Conservation (phyloP, 2,797 vertebrate genomes). For the Pseudochromis fuscus region DNA sequence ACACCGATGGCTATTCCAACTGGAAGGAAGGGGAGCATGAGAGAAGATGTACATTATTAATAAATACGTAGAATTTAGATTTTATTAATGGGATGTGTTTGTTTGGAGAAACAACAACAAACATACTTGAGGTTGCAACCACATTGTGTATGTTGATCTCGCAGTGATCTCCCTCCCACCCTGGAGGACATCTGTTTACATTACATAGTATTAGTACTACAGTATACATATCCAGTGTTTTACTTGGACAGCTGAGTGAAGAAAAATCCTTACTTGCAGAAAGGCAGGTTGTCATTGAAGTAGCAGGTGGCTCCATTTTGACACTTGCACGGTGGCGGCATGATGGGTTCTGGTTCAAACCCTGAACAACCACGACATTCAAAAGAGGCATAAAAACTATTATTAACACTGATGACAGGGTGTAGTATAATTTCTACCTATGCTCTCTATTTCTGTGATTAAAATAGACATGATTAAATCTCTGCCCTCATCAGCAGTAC, state of each 20-base stretch:
- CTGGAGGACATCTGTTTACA: constrained; percentile 73
- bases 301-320: constrained; percentile 82
- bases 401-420: neutral
- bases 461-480: neutral
- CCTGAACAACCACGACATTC: constrained; percentile 52
- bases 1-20: constrained; percentile 83
- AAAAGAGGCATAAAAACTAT: neutral
- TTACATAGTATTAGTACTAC: neutral
- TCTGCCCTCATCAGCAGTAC: neutral
- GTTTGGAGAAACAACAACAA: neutral
- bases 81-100: neutral
- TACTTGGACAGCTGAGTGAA: neutral
- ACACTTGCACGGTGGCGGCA: constrained; percentile 82
- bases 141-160: constrained; percentile 52
- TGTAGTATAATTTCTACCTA: neutral
- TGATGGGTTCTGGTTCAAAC: constrained; percentile 77
- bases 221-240: neutral
- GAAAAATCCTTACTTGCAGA: constrained; percentile 79
- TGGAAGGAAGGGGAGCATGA: constrained; percentile 25
- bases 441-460: neutral
- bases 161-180: constrained; percentile 79
- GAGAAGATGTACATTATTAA: neutral
- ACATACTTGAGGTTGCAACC: constrained; percentile 71
- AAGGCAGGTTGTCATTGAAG: constrained; percentile 78
- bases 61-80: neutral